Conservation (phyloP, 1,140 invertebrate species). For the Cepaea nemoralis region DNA sequence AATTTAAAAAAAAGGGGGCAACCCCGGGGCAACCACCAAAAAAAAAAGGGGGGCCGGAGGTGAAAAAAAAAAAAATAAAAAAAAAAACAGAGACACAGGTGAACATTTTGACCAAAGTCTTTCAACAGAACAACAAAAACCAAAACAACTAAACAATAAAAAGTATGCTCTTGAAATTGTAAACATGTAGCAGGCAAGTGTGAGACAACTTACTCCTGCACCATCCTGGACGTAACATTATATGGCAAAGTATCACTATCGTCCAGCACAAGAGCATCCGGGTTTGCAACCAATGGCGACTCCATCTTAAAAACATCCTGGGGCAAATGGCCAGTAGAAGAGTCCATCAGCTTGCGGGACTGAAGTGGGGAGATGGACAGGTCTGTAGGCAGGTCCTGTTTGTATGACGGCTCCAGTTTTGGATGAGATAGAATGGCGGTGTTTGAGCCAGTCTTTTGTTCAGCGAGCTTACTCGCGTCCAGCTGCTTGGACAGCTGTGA, state of each 20-base stretch:
- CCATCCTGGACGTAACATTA: conserved; percentile 35
- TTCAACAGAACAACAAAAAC: too few species aligned
- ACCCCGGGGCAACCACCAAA: too few species aligned
- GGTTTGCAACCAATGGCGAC: background rate
- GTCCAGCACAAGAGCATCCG: conserved; percentile 13
- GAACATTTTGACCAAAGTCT: too few species aligned
- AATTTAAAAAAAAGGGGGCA: too few species aligned
- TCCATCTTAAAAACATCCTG: conserved; percentile 8
- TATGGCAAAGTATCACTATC: conserved; percentile 36
- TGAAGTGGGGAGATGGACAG: background rate
- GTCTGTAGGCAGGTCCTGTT: background rate
- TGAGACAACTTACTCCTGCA: conserved; percentile 30
- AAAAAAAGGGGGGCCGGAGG: too few species aligned
- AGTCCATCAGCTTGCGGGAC: conserved; percentile 15
- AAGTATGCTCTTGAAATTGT: too few species aligned
- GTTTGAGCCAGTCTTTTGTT: conserved; percentile 22
- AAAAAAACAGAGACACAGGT: background rate
- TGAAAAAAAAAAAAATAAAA: too few species aligned
- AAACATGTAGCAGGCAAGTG: too few species aligned
- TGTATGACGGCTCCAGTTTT: background rate
- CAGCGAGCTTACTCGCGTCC: background rate
- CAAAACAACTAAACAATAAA: background rate
- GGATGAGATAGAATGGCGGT: background rate
- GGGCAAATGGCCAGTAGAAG: background rate
- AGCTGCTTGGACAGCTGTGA: conserved; percentile 20